Percentiles rank a stretch among this genome's conserved stretches.
phyloP scores from a whole-genome alignment of 2,888 invertebrate species.

The Drosophila barbarae region DNA sequence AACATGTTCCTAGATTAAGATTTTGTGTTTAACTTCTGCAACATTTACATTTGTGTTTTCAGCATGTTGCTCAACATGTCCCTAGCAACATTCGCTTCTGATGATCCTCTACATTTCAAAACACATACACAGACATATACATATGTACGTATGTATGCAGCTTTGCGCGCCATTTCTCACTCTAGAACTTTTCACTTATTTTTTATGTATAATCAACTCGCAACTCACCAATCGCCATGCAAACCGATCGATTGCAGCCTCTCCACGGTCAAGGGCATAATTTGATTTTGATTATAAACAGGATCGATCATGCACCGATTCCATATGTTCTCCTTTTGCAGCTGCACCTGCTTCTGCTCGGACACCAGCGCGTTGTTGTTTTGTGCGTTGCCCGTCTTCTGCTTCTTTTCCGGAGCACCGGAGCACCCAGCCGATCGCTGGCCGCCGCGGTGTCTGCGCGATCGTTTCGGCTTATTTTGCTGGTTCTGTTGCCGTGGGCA shows the following conservation, averaged over 20 bases:
- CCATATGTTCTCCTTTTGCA: constrained; percentile 45
- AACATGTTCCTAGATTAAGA: neutral
- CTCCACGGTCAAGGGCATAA: constrained; percentile 15
- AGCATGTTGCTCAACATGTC: neutral
- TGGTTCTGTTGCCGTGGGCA: constrained; percentile 24
- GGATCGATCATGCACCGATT: neutral
- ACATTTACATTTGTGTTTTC: neutral
- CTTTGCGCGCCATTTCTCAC: neutral
- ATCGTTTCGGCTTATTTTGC: constrained; percentile 8
- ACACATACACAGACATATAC: neutral
- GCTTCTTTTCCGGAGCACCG: constrained; percentile 1
- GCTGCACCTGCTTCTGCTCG: constrained; percentile 34
- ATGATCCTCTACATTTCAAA: neutral
- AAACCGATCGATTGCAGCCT: constrained; percentile 38
- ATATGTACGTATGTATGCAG: neutral
- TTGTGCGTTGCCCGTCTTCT: neutral
- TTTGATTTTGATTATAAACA: no score
- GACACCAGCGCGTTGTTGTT: constrained; percentile 11
- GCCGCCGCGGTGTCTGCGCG: neutral
- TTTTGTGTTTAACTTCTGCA: no score
- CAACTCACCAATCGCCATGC: constrained; percentile 53
- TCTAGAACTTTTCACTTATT: accelerated
- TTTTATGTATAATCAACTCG: neutral
- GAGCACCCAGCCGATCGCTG: neutral
- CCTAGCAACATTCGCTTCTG: neutral